Evolutionary conservation across 2,113 vertebrate species (phyloP).

Genomic region (Tapirus terrestris): DNA sequence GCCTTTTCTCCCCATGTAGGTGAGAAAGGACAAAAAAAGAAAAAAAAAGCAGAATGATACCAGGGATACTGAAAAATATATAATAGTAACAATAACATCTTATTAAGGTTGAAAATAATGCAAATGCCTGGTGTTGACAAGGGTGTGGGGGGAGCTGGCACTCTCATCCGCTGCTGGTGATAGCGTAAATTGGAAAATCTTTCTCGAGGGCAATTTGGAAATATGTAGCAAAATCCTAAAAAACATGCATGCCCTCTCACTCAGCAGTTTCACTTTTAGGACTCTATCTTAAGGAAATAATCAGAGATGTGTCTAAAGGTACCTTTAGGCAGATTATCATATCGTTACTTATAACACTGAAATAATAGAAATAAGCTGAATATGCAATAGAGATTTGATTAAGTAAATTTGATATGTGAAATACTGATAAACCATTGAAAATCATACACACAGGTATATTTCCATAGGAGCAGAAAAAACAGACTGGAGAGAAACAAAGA

Average conservation of each 20-base stretch:
- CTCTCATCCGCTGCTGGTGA: neutral
- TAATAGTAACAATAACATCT: neutral
- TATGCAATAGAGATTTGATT: neutral
- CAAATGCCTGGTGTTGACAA: neutral
- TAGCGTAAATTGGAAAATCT: neutral
- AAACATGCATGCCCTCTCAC: neutral
- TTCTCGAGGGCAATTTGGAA: slow-evolving; percentile 52
- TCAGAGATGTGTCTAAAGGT: neutral
- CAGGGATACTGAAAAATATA: neutral
- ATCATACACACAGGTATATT: neutral
- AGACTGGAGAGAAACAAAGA: neutral
- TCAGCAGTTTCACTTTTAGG: neutral
- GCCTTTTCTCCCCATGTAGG: slow-evolving; percentile 34
- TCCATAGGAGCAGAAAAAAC: neutral
- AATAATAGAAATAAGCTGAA: neutral
- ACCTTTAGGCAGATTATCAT: neutral
- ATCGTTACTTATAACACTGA: neutral
- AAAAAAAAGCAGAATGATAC: neutral
- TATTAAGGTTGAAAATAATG: slow-evolving; percentile 28
- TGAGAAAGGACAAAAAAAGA: slow-evolving; percentile 29
- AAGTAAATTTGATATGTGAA: neutral
- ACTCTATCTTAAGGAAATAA: neutral
- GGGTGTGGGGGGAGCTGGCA: rapidly evolving
- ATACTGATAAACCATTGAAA: neutral
- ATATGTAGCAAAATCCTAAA: neutral